Evolutionary conservation across 2,113 vertebrate species (phyloP).

Genomic region (Gorsachius goisagi): DNA sequence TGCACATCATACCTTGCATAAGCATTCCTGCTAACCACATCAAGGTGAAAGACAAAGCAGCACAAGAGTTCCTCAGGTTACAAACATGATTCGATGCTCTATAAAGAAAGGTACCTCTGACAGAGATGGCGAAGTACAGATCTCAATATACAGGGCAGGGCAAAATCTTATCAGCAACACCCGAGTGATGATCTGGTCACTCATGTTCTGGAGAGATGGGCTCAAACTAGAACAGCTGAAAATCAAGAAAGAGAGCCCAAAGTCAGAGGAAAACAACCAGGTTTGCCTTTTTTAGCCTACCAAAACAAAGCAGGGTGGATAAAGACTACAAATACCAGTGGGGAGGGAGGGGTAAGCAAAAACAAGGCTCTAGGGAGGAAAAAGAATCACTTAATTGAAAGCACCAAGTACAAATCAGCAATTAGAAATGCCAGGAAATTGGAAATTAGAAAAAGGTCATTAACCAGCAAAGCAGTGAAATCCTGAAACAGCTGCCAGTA

Average conservation of each 20-base stretch:
- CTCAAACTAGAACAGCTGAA: not conserved
- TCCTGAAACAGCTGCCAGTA: not conserved
- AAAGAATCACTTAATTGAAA: constrained; percentile 10
- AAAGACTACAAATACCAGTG: not conserved
- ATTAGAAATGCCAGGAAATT: constrained; percentile 29
- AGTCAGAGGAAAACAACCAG: not conserved
- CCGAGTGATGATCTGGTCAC: not conserved
- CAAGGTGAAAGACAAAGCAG: not conserved
- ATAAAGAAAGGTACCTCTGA: not conserved
- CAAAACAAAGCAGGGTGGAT: not conserved
- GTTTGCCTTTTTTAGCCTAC: not conserved
- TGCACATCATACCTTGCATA: not conserved
- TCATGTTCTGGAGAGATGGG: not conserved
- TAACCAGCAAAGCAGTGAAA: not conserved
- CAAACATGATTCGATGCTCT: not conserved
- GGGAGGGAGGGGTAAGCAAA: not conserved
- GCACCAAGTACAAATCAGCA: constrained; percentile 2
- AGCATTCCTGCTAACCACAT: not conserved
- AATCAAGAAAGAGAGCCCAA: not conserved
- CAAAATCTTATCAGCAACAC: not conserved
- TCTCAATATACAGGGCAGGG: rapidly evolving
- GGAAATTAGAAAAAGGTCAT: not conserved
- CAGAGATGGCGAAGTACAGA: not conserved
- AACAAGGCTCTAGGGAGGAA: not conserved
- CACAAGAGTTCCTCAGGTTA: not conserved